phyloP scores from a whole-genome alignment of 2,797 vertebrate genomes.

The Aselliscus stoliczkanus region DNA sequence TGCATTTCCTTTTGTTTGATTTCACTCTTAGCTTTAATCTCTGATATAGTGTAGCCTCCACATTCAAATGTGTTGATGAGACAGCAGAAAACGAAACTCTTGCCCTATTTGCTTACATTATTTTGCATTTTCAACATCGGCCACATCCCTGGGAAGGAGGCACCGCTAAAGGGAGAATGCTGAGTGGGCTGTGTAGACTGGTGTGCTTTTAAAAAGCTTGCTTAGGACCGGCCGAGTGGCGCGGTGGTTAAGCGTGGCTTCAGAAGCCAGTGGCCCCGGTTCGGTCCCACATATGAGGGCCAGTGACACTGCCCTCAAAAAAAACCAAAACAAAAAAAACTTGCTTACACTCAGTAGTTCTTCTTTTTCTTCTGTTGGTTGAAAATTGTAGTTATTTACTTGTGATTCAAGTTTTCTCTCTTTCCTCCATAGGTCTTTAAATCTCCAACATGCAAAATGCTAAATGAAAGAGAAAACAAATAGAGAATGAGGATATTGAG shows the following conservation, averaged over 20 bases:
- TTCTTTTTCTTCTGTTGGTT: not conserved
- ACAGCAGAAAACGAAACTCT: not conserved
- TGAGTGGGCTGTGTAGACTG: not conserved
- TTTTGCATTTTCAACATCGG: not conserved
- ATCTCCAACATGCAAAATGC: not conserved
- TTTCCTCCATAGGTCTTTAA: not conserved
- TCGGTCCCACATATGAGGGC: too few relatives aligned
- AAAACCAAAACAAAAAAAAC: too few relatives aligned
- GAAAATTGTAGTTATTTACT: conserved; percentile 30
- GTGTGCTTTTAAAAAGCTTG: not conserved
- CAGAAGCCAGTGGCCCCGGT: too few relatives aligned
- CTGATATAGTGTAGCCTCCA: not conserved
- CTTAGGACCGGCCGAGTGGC: too few relatives aligned
- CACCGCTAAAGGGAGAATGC: not conserved
- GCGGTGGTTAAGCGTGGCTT: too few relatives aligned
- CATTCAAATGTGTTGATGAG: not conserved
- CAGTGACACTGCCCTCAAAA: too few relatives aligned
- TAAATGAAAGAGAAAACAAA: conserved; percentile 4
- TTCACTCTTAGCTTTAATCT: conserved; percentile 38
- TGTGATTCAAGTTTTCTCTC: not conserved
- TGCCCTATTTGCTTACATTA: not conserved
- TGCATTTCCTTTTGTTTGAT: conserved; percentile 25
- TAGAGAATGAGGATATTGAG: not conserved
- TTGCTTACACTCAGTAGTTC: not conserved
- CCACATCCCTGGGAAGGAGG: not conserved